Conservation (phyloP, 35 echinoderm and acorn worm genomes). For the Acanthaster planci region DNA sequence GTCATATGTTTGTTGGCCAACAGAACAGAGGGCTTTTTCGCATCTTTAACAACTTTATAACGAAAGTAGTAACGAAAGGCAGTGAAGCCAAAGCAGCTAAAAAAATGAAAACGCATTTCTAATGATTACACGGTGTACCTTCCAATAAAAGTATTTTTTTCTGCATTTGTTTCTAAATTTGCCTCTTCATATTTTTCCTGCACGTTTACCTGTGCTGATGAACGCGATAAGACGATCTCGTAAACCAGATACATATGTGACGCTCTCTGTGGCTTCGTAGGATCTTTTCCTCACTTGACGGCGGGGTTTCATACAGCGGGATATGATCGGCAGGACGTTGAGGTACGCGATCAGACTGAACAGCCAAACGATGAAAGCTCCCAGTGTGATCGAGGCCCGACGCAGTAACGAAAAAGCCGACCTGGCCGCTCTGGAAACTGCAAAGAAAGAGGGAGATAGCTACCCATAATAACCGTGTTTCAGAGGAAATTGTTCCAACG, state of each 20-base stretch:
- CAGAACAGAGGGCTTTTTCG: no score
- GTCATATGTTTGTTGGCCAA: no score
- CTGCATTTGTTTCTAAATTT: background rate
- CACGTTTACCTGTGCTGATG: slow-evolving; percentile 15
- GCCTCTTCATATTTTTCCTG: no score
- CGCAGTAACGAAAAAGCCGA: background rate
- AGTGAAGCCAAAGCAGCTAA: background rate
- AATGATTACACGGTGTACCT: background rate
- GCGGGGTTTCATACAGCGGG: background rate
- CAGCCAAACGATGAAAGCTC: slow-evolving; percentile 18
- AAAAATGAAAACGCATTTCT: background rate
- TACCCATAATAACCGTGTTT: no score
- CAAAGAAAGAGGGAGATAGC: background rate
- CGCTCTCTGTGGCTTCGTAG: background rate
- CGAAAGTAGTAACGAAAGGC: no score
- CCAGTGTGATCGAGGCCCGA: background rate
- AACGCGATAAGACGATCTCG: background rate
- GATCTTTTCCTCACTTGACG: background rate
- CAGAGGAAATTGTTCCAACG: no score
- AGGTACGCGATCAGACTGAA: slow-evolving; percentile 26
- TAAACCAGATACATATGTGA: slow-evolving; percentile 1
- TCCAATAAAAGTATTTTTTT: background rate
- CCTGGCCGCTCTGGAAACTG: slow-evolving; percentile 4
- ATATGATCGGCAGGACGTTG: background rate
- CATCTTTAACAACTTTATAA: no score